phyloP scores from a whole-genome alignment of 2,888 invertebrate species.

The Hemistola chrysoprasaria region DNA sequence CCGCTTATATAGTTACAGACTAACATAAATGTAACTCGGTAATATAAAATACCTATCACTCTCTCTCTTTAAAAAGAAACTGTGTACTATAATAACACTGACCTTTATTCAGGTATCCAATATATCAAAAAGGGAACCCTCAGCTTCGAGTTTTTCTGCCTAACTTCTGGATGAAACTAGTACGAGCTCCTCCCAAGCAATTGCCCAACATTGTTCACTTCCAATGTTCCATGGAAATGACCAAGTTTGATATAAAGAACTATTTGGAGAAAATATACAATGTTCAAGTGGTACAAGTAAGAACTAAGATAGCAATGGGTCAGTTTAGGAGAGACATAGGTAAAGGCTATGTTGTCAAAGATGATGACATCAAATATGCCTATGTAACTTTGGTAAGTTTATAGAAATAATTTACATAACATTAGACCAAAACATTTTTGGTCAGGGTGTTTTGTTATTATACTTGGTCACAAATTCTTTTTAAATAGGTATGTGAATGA shows the following conservation, averaged over 20 bases:
- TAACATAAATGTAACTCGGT: too few species aligned
- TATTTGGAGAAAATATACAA: constrained; percentile 98
- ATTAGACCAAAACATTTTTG: too few species aligned
- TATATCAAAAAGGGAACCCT: constrained; percentile 96
- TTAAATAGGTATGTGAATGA: too few species aligned
- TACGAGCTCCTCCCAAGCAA: constrained; percentile 85
- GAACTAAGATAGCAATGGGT: constrained; percentile 88
- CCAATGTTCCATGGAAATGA: constrained; percentile 97
- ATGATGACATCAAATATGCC: constrained; percentile 91
- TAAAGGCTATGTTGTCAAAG: constrained; percentile 88
- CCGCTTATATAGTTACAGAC: too few species aligned
- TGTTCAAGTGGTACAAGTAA: constrained; percentile 89
- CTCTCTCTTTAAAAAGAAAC: too few species aligned
- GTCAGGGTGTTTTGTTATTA: too few species aligned
- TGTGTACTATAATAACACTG: background rate
- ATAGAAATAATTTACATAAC: too few species aligned
- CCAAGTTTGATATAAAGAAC: constrained; percentile 92
- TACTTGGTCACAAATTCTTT: too few species aligned
- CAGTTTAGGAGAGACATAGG: constrained; percentile 82
- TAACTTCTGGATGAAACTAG: constrained; percentile 98
- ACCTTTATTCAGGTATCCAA: constrained; percentile 87
- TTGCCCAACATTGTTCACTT: constrained; percentile 93
- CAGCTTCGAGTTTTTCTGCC: constrained; percentile 96
- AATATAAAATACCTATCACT: too few species aligned
- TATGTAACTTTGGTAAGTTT: constrained; percentile 87